Evolutionary conservation across 2,888 invertebrate genomes (phyloP).

Genomic region (Amblyjoppa proteus): DNA sequence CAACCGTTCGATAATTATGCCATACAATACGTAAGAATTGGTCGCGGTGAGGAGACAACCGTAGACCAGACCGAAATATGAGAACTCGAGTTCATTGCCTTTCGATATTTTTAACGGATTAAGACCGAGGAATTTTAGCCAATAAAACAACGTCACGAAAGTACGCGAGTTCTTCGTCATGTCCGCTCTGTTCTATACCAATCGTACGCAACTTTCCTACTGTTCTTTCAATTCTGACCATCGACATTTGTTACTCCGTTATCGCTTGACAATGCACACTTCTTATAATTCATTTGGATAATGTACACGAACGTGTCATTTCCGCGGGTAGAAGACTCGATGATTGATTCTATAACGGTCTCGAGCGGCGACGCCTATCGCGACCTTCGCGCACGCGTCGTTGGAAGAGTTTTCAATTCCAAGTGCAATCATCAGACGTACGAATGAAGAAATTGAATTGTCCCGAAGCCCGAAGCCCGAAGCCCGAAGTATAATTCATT

Average conservation of each 20-base stretch:
- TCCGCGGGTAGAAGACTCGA: background rate
- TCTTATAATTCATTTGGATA: constrained; percentile 25
- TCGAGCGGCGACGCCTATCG: no score
- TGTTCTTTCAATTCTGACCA: background rate
- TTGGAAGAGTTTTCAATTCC: background rate
- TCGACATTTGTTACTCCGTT: background rate
- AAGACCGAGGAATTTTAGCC: constrained; percentile 54
- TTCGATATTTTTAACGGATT: constrained; percentile 38
- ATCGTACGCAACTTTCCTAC: constrained; percentile 12
- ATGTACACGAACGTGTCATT: background rate
- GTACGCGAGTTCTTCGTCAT: constrained; percentile 21
- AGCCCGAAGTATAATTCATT: background rate
- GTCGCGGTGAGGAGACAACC: background rate
- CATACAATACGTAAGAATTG: constrained; percentile 21
- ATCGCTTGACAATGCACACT: background rate
- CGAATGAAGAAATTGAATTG: background rate
- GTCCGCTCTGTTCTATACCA: background rate
- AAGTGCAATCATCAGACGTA: background rate
- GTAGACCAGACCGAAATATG: constrained; percentile 46
- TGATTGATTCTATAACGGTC: background rate
- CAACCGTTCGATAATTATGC: constrained; percentile 7
- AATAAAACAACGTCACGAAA: constrained; percentile 44
- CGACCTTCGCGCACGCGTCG: background rate
- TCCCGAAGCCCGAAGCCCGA: background rate
- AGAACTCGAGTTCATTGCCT: constrained; percentile 26